These are phyloP conservation scores for Delia radicum DNA, from an alignment of 1,140 invertebrate genomes.

Conservation along the genomic window DNA sequence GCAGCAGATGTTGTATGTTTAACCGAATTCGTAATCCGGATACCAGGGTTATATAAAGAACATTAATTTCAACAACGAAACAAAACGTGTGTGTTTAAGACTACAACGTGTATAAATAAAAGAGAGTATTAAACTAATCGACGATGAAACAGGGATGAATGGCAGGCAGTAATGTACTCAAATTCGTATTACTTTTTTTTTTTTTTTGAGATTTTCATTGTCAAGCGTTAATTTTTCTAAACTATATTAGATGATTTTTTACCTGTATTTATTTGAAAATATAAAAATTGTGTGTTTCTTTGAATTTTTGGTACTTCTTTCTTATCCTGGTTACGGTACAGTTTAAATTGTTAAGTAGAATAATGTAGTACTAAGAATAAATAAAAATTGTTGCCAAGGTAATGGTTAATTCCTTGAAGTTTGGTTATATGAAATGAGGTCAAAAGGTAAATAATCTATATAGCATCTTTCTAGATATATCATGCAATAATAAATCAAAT, in stretches of 20 bases:
- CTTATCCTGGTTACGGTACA: slow-evolving; percentile 6
- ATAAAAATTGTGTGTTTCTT: not conserved
- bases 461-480: too few species aligned
- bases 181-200: not conserved
- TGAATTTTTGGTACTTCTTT: not conserved
- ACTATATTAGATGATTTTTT: slow-evolving; percentile 4
- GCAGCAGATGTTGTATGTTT: slow-evolving; percentile 17
- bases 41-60: slow-evolving; percentile 3
- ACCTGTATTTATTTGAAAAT: not conserved
- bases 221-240: slow-evolving; percentile 24
- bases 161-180: not conserved
- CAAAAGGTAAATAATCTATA: too few species aligned
- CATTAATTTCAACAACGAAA: not conserved
- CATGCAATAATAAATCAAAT: too few species aligned
- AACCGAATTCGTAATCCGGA: slow-evolving; percentile 22
- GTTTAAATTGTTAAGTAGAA: not conserved
- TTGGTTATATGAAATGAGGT: too few species aligned
- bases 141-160: slow-evolving; percentile 21
- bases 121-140: not conserved
- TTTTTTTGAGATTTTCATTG: not conserved
- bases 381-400: slow-evolving; percentile 19
- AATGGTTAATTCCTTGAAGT: too few species aligned
- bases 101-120: not conserved
- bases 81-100: not conserved
- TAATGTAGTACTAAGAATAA: not conserved